Evolutionary conservation across 2,888 invertebrate species (phyloP).

Genomic region (Augochlorella aurata): DNA sequence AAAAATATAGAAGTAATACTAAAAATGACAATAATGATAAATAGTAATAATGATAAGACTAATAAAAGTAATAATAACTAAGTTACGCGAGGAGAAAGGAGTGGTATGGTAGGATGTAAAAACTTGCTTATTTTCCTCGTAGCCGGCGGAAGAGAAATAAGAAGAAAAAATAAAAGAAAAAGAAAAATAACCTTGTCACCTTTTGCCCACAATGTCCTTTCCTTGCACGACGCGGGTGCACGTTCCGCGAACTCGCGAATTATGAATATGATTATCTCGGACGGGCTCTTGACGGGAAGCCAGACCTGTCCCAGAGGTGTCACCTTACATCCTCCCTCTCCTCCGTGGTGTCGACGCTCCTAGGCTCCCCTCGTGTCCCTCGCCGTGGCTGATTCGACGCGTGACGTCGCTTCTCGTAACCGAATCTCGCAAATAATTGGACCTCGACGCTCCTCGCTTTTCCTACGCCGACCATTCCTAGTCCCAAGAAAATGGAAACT

Average conservation of each 20-base stretch:
- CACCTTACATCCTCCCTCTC: conserved; percentile 76
- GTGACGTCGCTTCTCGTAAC: conserved; percentile 63
- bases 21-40: no score
- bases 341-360: conserved; percentile 63
- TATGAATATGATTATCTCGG: conserved; percentile 79
- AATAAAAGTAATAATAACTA: no score
- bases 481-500: background rate
- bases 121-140: background rate
- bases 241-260: conserved; percentile 78
- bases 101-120: no score
- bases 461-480: conserved; percentile 6
- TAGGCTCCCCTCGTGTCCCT: conserved; percentile 47
- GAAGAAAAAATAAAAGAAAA: background rate
- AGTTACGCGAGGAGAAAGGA: no score
- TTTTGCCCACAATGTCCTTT: conserved; percentile 51
- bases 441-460: conserved; percentile 55
- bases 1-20: no score
- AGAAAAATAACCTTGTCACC: conserved; percentile 49
- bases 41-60: no score
- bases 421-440: conserved; percentile 74
- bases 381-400: conserved; percentile 54
- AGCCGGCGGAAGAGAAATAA: background rate
- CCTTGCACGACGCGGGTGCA: conserved; percentile 60
- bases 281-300: conserved; percentile 75
- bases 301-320: conserved; percentile 77